phyloP scores from a whole-genome alignment of 2,797 vertebrate genomes.

The Lutjanus argentimaculatus region DNA sequence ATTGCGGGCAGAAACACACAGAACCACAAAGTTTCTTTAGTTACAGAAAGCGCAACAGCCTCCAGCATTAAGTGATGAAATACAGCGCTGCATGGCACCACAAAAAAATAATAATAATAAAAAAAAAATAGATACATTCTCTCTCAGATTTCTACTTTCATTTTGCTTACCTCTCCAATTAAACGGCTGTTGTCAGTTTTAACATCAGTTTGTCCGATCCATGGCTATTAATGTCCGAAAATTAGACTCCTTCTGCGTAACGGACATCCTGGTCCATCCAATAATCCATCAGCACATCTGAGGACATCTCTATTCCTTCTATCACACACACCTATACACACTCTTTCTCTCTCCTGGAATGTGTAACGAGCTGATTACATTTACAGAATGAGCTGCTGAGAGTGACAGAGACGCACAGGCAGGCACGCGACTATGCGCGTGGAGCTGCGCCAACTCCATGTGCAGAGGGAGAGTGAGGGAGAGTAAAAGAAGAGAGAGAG shows the following conservation, averaged over 20 bases:
- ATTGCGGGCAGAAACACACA: neutral
- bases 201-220: conserved; percentile 44
- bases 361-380: conserved; percentile 29
- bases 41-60: conserved; percentile 16
- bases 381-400: neutral
- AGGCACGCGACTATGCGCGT: conserved; percentile 26
- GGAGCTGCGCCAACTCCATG: conserved; percentile 28
- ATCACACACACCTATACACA: conserved; percentile 7
- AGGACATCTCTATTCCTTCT: conserved; percentile 18
- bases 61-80: neutral
- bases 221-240: conserved; percentile 32
- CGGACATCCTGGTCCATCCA: conserved; percentile 50
- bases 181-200: conserved; percentile 4
- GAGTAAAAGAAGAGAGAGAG: too few relatives aligned
- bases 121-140: neutral
- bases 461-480: neutral
- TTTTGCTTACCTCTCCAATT: conserved; percentile 57
- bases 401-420: conserved; percentile 28
- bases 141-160: neutral
- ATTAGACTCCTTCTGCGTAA: conserved; percentile 51
- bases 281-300: conserved; percentile 49
- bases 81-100: neutral
- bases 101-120: too few relatives aligned
- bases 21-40: neutral
- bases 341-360: conserved; percentile 50